Percentiles rank a stretch among this genome's conserved stretches.
These are phyloP conservation scores for Epinephelus fuscoguttatus DNA, from an alignment of 2,113 vertebrate genomes.

Conservation along the genomic window DNA sequence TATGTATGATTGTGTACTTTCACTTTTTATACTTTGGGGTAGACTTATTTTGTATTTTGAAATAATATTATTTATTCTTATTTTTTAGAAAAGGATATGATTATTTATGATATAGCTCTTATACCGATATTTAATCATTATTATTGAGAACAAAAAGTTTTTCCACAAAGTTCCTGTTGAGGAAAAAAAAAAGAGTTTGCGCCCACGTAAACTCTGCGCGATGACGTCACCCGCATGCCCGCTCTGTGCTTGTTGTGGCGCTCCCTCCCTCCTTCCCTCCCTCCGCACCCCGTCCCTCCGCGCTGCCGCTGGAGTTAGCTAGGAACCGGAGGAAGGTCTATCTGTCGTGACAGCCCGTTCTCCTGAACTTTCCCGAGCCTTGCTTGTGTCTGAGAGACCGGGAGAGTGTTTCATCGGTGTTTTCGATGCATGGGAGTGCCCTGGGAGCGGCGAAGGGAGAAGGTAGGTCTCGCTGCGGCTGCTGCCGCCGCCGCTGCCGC, in stretches of 20 bases:
- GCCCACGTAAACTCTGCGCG: constrained; percentile 58
- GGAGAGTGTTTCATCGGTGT: constrained; percentile 37
- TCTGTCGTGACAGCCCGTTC: constrained; percentile 58
- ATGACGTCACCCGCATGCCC: constrained; percentile 79
- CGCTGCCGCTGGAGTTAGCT: constrained; percentile 65
- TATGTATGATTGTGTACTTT: too few species aligned
- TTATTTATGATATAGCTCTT: not conserved
- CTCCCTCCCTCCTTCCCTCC: constrained; percentile 59
- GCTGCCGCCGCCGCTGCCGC: constrained; percentile 48
- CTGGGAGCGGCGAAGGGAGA: constrained; percentile 78
- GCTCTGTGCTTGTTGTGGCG: constrained; percentile 64
- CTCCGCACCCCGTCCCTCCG: constrained; percentile 72
- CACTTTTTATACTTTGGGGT: too few species aligned
- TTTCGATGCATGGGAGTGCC: constrained; percentile 82
- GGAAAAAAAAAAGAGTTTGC: constrained; percentile 48
- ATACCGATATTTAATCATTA: not conserved
- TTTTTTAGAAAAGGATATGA: not conserved
- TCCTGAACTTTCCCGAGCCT: constrained; percentile 49
- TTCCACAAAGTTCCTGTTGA: constrained; percentile 4
- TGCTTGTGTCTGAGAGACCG: constrained; percentile 32
- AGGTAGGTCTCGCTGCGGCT: constrained; percentile 73
- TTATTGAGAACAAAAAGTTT: not conserved
- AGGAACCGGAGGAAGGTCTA: constrained; percentile 26
- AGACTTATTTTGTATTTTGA: not conserved
- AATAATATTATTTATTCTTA: too few species aligned